Evolutionary conservation across 2,113 vertebrate genomes (phyloP), one percentile per base, ranked within the genome.

Genomic region (Heterochromis multidens): DNA sequence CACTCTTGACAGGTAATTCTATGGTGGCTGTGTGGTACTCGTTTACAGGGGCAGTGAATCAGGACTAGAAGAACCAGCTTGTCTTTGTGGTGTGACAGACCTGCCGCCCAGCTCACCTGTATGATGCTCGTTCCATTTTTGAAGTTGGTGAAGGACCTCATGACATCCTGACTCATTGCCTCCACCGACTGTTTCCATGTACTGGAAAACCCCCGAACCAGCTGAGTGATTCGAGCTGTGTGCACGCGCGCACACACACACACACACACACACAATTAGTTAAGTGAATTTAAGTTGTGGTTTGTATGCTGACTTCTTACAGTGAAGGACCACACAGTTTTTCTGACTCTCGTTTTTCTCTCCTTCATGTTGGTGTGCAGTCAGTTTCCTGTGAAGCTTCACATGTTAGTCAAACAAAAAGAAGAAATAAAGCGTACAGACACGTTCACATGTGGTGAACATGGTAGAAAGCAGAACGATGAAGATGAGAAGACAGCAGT

Each of bases 71-170:
- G 10, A 57, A 17, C 23, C 17, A 12, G 17, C 21, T n/a, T n/a
- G 23, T 2, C 5, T 72, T 25, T 54, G 17, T 25, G n/a, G 29
- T 7, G n/a, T 19, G 6, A 33, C 62, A 31, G n/a, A 77, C 46
- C 59, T 63, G 65, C 8, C n/a, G 13, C 33, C 40, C 1, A 5
- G 2, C 81, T 85, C 78, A 97, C 98, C 97, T 98, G 98, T 11
- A 98, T 98, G 93, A 98, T 99, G 85, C 97, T 96, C 87, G 98
- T 99, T 54, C 98, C 97, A 2, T 98, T 98, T 79, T 97, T 97
- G 87, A 99, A 98, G 95, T 99, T 99, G 88, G 97, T 99, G 95
- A 99, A 98, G 14, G 97, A 98, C 70, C 97, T 95, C 97, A 99
- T 98, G 23, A 98, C 97, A 1, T 98, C 98, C 87, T 98, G 97